These are phyloP conservation scores for Drosophila basisetae DNA, from an alignment of 2,888 invertebrate genomes.

Conservation along the genomic window DNA sequence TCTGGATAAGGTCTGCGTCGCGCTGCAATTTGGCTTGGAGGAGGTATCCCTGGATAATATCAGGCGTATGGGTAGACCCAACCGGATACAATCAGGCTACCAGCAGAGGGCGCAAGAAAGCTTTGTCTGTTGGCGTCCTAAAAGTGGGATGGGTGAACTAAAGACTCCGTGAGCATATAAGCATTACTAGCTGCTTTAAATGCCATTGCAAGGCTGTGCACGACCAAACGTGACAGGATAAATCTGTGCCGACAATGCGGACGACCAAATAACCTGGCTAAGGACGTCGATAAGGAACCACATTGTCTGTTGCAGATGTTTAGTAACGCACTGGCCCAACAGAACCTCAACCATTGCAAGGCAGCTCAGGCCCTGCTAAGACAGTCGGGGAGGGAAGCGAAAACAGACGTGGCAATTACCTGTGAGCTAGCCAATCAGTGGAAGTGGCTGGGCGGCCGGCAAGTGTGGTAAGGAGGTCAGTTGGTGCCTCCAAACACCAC, in stretches of 20 bases:
- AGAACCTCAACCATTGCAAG: conserved; percentile 25
- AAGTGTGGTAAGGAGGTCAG: not conserved
- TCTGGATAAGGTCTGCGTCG: no score
- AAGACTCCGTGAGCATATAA: not conserved
- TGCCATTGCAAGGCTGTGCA: not conserved
- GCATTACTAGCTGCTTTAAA: not conserved
- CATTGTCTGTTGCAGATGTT: no score
- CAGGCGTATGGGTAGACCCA: no score
- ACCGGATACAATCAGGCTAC: no score
- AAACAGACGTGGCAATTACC: conserved; percentile 8
- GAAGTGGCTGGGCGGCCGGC: conserved; percentile 7
- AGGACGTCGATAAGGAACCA: no score
- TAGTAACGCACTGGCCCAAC: no score
- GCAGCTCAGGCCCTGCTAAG: conserved; percentile 24
- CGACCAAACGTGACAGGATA: not conserved
- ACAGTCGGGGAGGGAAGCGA: not conserved
- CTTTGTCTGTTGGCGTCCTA: no score
- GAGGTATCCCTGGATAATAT: no score
- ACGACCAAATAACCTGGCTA: no score
- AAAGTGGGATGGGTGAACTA: not conserved
- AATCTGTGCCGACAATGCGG: no score
- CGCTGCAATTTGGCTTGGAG: no score
- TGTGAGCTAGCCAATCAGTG: conserved; percentile 8
- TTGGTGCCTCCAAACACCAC: not conserved
- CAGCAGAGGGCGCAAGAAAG: no score